phyloP scores from a whole-genome alignment of 2,888 invertebrate species.

The Temnothorax unifasciatus region DNA sequence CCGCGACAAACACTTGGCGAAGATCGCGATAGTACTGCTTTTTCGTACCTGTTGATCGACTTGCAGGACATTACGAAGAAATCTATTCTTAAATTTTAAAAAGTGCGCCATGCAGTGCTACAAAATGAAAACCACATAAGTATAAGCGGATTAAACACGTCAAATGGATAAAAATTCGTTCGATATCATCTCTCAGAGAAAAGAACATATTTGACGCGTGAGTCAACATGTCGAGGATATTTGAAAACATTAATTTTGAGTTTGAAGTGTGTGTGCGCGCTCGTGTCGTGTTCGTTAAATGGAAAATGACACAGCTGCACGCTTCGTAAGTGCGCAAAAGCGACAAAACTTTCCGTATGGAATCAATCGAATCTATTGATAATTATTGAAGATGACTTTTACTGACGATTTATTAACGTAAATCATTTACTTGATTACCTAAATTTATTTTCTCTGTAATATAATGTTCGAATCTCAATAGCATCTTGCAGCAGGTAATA shows the following conservation, averaged over 20 bases:
- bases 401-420: neutral
- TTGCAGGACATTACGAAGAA: neutral
- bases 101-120: too few species aligned
- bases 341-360: neutral
- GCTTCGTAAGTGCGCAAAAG: neutral
- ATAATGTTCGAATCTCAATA: neutral
- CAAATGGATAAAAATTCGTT: slow-evolving; percentile 2
- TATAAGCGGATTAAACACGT: neutral
- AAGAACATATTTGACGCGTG: slow-evolving; percentile 8
- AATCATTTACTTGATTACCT: neutral
- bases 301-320: slow-evolving; percentile 2
- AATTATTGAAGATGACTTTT: neutral
- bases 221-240: neutral
- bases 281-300: neutral
- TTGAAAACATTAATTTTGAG: neutral
- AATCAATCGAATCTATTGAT: neutral
- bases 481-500: neutral
- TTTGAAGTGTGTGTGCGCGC: neutral
- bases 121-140: neutral
- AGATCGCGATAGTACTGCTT: neutral
- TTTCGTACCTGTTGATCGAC: neutral
- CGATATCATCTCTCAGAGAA: neutral
- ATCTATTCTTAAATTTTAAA: neutral
- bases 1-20: slow-evolving; percentile 11
- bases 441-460: neutral